A percentile compares a stretch with the other conserved stretches of the same genome.
These are phyloP conservation scores for Nothobranchius kuhntae DNA, from an alignment of 2,113 vertebrate species.

Conservation along the genomic window DNA sequence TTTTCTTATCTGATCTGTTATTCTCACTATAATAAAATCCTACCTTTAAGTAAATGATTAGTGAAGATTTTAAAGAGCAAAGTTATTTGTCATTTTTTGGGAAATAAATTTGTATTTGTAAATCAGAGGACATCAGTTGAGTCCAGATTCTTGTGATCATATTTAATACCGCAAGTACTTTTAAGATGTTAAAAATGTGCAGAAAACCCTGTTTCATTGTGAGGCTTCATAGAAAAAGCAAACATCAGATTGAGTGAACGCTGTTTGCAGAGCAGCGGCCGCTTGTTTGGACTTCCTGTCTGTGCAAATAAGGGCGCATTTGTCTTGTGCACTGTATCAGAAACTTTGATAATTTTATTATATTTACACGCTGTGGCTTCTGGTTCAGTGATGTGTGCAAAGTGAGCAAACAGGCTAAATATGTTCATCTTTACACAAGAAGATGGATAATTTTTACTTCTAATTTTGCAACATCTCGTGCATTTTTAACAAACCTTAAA, in stretches of 20 bases:
- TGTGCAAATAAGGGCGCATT: conserved; percentile 46
- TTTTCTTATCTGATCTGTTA: not conserved
- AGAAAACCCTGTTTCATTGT: conserved; percentile 18
- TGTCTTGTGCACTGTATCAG: conserved; percentile 55
- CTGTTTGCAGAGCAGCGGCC: conserved; percentile 58
- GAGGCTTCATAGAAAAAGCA: conserved; percentile 41
- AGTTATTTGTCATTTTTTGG: no score
- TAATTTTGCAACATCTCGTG: no score
- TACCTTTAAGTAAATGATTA: not conserved
- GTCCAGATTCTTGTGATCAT: no score
- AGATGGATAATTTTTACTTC: not conserved
- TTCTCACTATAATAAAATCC: not conserved
- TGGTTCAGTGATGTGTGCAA: conserved; percentile 63
- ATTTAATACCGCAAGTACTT: no score
- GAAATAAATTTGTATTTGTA: no score
- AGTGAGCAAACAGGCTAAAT: conserved; percentile 63
- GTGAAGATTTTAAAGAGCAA: not conserved
- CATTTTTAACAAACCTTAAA: no score
- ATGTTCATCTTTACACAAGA: conserved; percentile 23
- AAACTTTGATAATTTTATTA: conserved; percentile 71
- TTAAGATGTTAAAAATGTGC: conserved; percentile 5
- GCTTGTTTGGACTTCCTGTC: conserved; percentile 59
- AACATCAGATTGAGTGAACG: conserved; percentile 51
- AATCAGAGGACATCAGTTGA: no score
- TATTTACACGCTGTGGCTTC: conserved; percentile 50